A percentile compares a stretch with the other conserved stretches of the same genome.
Evolutionary conservation across 1,140 invertebrate species (phyloP).

Genomic region (Armadillidium nasatum): DNA sequence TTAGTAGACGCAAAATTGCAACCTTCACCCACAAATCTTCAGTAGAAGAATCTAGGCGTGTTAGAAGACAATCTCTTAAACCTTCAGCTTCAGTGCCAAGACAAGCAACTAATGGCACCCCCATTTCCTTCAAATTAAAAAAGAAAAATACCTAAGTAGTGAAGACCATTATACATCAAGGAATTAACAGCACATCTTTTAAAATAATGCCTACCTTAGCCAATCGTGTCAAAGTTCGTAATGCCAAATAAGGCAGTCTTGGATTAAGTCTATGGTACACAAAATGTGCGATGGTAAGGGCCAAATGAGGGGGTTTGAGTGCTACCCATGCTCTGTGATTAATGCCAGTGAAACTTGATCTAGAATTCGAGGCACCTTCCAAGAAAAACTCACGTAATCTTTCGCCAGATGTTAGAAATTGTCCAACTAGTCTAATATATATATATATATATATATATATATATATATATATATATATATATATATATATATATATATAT

Average conservation of each 20-base stretch:
- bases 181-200: neutral
- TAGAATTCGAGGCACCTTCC: neutral
- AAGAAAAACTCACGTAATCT: neutral
- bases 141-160: too few species aligned
- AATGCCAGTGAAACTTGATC: too few species aligned
- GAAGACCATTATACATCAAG: too few species aligned
- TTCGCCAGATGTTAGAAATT: neutral
- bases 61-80: constrained; percentile 36
- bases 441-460: too few species aligned
- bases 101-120: constrained; percentile 41
- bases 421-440: neutral
- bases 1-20: constrained; percentile 21
- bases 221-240: constrained; percentile 38
- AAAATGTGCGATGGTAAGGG: constrained; percentile 40
- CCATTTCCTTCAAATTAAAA: constrained; percentile 34
- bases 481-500: too few species aligned
- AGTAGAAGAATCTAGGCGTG: constrained; percentile 34
- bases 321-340: neutral
- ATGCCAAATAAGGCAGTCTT: constrained; percentile 37
- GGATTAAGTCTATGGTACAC: constrained; percentile 40
- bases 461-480: too few species aligned
- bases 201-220: constrained; percentile 31
- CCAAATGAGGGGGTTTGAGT: constrained; percentile 35
- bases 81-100: constrained; percentile 41
- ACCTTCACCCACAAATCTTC: constrained; percentile 54